phyloP scores from a whole-genome alignment of 2,797 vertebrate species.

The Adrianichthys oophorus region DNA sequence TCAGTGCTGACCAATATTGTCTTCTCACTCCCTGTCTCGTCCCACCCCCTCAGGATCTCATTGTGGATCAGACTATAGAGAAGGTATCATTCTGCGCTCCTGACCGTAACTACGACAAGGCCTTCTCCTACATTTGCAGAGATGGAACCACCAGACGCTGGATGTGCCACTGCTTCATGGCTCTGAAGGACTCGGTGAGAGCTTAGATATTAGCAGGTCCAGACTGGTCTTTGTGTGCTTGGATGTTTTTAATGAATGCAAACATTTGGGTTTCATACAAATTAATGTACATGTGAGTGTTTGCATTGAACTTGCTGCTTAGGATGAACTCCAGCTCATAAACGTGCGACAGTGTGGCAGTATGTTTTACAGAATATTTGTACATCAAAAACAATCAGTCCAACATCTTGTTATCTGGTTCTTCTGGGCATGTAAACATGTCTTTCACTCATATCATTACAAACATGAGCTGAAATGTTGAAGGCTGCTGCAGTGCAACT shows the following conservation, averaged over 20 bases:
- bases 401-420: too few relatives aligned
- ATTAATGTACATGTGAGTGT: too few relatives aligned
- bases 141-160: slow-evolving; percentile 93
- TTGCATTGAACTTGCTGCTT: too few relatives aligned
- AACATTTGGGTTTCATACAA: too few relatives aligned
- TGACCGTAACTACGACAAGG: slow-evolving; percentile 93
- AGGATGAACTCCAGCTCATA: too few relatives aligned
- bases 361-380: too few relatives aligned
- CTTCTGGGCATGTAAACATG: neutral
- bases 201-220: neutral
- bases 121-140: slow-evolving; percentile 93
- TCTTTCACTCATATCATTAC: neutral
- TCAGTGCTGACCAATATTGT: neutral
- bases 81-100: slow-evolving; percentile 95
- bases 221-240: too few relatives aligned
- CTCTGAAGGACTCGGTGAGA: slow-evolving; percentile 91
- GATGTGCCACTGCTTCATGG: slow-evolving; percentile 97
- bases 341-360: too few relatives aligned
- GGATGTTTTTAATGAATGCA: too few relatives aligned
- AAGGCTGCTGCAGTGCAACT: slow-evolving; percentile 1
- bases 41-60: slow-evolving; percentile 81
- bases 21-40: slow-evolving; percentile 11
- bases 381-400: too few relatives aligned
- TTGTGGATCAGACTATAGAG: slow-evolving; percentile 94
- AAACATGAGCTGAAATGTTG: slow-evolving; percentile 12